These are phyloP conservation scores for Mormyrus proboscirostris DNA, from an alignment of 2,797 vertebrate genomes.

Conservation along the genomic window DNA sequence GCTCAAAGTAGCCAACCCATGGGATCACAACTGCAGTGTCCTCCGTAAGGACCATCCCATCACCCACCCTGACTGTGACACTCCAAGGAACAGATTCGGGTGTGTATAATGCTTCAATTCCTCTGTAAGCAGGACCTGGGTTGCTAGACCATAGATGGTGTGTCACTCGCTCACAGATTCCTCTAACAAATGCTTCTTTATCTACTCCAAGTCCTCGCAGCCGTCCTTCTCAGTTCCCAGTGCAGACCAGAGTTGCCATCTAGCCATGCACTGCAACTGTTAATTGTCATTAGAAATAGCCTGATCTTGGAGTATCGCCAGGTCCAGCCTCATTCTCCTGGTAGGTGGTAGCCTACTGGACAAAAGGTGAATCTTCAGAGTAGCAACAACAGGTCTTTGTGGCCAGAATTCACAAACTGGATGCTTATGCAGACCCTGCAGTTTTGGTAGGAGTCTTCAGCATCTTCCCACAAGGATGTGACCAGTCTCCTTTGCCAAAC, in stretches of 20 bases:
- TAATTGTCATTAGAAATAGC: background rate
- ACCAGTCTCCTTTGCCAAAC: background rate
- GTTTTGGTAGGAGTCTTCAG: background rate
- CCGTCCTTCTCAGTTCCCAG: background rate
- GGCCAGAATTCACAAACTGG: background rate
- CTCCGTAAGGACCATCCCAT: background rate
- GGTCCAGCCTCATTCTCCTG: background rate
- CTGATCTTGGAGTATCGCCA: background rate
- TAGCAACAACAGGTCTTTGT: background rate
- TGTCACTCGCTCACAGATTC: background rate
- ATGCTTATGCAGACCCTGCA: background rate
- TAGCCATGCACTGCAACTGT: background rate
- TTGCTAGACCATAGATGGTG: background rate
- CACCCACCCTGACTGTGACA: background rate
- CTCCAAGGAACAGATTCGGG: background rate
- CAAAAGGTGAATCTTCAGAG: background rate
- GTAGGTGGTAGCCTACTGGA: background rate
- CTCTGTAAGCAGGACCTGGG: background rate
- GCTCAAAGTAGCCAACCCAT: background rate
- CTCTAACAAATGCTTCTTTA: background rate
- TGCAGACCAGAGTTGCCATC: background rate
- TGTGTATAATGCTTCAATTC: background rate
- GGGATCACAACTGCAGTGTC: background rate
- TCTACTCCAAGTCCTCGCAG: background rate
- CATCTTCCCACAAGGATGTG: background rate